Base-by-base conservation (phyloP, 2,888 invertebrate genomes). In the Lycophotia porphyrea region DNA sequence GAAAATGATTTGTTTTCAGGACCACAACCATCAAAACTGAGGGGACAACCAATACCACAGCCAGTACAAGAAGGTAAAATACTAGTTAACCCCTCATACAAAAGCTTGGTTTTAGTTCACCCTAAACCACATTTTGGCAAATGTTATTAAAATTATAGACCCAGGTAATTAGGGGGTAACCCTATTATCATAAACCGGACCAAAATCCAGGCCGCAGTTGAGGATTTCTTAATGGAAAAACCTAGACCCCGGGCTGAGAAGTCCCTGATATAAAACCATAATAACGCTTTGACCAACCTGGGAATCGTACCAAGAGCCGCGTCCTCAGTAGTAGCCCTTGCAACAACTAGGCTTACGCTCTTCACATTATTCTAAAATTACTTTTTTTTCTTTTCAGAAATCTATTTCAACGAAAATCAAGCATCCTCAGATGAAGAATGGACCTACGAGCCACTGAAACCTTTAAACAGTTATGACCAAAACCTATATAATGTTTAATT, bases 371-470 rank as follows among this genome's bases (percentile, higher is more conserved):
- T 42, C 21, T 5, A 67, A 44, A 24, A 34, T 4, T 21, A 2
- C 39, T 42, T 1, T 42, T 64, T 68, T 60, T 2, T 1, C 18
- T 68, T 80, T 82, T n/a, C 84, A 84, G 84, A 68, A 58, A 67
- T 73, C 1, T 80, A 75, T n/a, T 75, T 55, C 63, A 75, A 82
- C 18, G 73, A 80, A 2, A 31, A 44, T 8, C 60, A 49, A 24
- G 73, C 73, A 1, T 84, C 84, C 1, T 84, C 83, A 0, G 91
- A 91, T 9, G 92, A 91, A 34, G 91, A 91, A 76, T 92, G 92
- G 92, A 89, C 85, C 0, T 92, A 92, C 63, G 92, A 92, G 70
- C 82, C 86, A 0, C 42, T 92, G 34, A 82, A 84, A 4, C 82
- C 80, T 1, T 31, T 76, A 0, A 73, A 80, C 1, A 71, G 36